These are phyloP conservation scores for Gallinago paraguaiae DNA, from an alignment of 2,113 vertebrate species.

Conservation along the genomic window DNA sequence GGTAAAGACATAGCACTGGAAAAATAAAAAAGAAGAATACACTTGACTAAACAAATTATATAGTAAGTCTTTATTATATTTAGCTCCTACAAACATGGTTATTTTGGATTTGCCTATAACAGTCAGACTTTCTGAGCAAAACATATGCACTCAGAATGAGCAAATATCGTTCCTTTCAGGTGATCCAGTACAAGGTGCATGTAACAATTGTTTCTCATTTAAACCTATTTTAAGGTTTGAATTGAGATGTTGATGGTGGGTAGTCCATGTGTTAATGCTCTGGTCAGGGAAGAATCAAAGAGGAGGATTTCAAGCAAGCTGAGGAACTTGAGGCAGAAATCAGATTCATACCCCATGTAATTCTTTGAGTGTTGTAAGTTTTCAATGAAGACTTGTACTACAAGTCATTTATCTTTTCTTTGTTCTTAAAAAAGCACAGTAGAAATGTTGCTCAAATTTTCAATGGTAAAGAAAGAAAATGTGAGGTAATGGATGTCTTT, in stretches of 20 bases:
- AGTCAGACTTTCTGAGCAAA: background rate
- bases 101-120: background rate
- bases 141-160: background rate
- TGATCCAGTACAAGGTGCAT: background rate
- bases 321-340: background rate
- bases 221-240: background rate
- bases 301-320: background rate
- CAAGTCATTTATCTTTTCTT: background rate
- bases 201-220: background rate
- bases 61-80: background rate
- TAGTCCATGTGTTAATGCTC: background rate
- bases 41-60: background rate
- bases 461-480: background rate
- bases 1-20: background rate
- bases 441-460: background rate
- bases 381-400: background rate
- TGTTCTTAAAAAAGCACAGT: background rate
- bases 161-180: background rate
- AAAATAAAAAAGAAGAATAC: background rate
- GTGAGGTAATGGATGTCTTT: background rate
- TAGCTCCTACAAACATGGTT: background rate
- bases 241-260: background rate
- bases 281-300: background rate
- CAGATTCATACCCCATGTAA: background rate
- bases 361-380: background rate